Evolutionary conservation across 2,113 vertebrate genomes (phyloP), one percentile per base, ranked within the genome.

Genomic region (Spea multiplicata): DNA sequence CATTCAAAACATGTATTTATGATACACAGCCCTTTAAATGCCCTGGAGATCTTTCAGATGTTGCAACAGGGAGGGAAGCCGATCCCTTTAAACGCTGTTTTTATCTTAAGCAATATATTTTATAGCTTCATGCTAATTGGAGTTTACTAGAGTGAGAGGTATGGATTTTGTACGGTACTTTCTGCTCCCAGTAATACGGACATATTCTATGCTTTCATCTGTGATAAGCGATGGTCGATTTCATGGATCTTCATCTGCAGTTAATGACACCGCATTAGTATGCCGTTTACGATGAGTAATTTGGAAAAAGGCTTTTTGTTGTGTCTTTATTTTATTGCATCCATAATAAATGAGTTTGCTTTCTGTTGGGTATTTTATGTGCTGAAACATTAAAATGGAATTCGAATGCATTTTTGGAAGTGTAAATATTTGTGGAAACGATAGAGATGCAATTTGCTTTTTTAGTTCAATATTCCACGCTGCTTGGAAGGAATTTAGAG

Each of bases 281-380:
- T 66, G 59, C 76, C 16, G 48, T 72, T 78, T 78, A 72, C 6
- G 69, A 78, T 71, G 76, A 78, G 76, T 72, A 45, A 78, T 78
- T 71, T 72, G 76, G 76, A 72, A 77, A 78, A 47, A 64, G 69
- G 59, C 68, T 78, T 47, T 72, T 66, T 66, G 55, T 67, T 13
- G 48, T 7, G 46, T 65, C 67, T 70, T 57, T 71, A 53, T 66
- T 72, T 78, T 72, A 78, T 78, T 71, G 70, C 69, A 78, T 64
- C 53, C 59, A 72, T 72, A 66, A 78, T 78, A 78, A 78, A 78
- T 78, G 57, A 72, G 76, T 78, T 78, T 78, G 76, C 76, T 78
- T 72, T 78, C 9, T 30, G 55, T 4, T 44, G 76, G 59, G 30
- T 65, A 70, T 72, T 78, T 78, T 78, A 72, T 78, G 57, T n/a